Evolutionary conservation across 2,113 vertebrate species (phyloP).

Genomic region (Gnathonemus echidnorhynchus): DNA sequence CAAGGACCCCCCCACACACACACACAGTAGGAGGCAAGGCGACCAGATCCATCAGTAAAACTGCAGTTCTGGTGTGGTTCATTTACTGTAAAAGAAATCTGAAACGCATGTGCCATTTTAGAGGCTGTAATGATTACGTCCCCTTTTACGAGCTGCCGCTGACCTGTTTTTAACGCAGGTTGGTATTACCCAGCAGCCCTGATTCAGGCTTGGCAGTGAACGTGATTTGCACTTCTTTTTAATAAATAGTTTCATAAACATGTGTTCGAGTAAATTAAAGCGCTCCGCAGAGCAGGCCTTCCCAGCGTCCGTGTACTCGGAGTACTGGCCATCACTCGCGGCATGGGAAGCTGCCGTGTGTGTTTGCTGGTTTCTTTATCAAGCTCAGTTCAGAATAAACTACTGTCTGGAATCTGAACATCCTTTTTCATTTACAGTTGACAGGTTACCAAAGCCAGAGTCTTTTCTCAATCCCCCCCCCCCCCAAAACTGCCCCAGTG

Average conservation of each 20-base stretch:
- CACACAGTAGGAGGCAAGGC: not conserved
- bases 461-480: not conserved
- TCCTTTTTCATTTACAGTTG: not conserved
- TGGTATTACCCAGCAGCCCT: not conserved
- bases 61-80: not conserved
- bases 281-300: not conserved
- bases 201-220: not conserved
- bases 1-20: not conserved
- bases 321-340: not conserved
- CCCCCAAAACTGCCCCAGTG: not conserved
- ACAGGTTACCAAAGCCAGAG: not conserved
- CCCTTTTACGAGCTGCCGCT: not conserved
- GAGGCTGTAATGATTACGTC: not conserved
- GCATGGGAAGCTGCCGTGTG: not conserved
- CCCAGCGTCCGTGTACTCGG: not conserved
- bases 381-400: not conserved
- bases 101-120: not conserved
- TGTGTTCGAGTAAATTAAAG: not conserved
- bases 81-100: not conserved
- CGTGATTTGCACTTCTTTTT: not conserved
- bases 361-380: not conserved
- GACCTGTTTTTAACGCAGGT: not conserved
- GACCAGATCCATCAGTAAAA: not conserved
- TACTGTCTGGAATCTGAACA: not conserved
- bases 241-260: not conserved